These are phyloP conservation scores for Lepidurus packardi DNA, from an alignment of 1,140 invertebrate genomes.

Conservation along the genomic window DNA sequence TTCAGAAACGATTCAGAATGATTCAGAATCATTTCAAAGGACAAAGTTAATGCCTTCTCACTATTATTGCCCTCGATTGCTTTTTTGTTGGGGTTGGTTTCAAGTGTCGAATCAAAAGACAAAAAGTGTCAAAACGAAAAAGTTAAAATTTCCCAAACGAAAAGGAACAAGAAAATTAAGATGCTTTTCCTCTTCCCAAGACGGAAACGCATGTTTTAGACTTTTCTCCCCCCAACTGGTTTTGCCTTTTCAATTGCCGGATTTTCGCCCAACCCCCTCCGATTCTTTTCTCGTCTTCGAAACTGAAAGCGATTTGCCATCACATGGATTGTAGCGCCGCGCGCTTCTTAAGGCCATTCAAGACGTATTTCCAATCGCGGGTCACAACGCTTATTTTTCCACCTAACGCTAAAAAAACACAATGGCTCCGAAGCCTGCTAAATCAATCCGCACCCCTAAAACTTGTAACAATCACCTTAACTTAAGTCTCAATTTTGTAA, in stretches of 20 bases:
- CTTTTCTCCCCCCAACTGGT: not conserved
- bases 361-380: slow-evolving; percentile 16
- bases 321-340: slow-evolving; percentile 13
- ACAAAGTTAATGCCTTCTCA: not conserved
- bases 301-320: slow-evolving; percentile 21
- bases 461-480: too few species aligned
- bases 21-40: not conserved
- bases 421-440: too few species aligned
- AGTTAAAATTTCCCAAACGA: not conserved
- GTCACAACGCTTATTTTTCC: not conserved
- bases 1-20: too few species aligned
- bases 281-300: slow-evolving; percentile 10
- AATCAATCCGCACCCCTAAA: too few species aligned
- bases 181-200: too few species aligned
- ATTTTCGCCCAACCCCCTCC: not conserved
- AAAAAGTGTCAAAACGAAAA: not conserved
- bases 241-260: not conserved
- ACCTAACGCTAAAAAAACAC: not conserved
- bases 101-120: slow-evolving; percentile 4
- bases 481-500: too few species aligned
- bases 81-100: slow-evolving; percentile 15
- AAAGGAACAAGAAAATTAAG: not conserved
- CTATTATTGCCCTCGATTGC: slow-evolving; percentile 14
- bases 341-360: slow-evolving; percentile 19
- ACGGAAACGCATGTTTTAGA: not conserved